Percentiles rank a stretch among this genome's conserved stretches.
phyloP scores from a whole-genome alignment of 2,888 invertebrate genomes.

The Amblyteles armatorius region DNA sequence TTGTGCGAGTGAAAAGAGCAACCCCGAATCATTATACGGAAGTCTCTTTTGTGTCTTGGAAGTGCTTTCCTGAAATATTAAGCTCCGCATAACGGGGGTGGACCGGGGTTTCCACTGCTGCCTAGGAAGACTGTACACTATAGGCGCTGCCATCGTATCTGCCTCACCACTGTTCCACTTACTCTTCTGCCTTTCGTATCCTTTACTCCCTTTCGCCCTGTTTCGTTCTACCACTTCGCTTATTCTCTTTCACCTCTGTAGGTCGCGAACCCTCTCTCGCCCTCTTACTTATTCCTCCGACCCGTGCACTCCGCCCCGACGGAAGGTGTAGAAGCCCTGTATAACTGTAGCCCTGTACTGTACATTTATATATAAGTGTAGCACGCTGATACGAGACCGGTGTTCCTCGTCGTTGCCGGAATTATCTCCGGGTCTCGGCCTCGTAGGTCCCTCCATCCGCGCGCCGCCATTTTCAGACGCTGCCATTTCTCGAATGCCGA shows the following conservation, averaged over 20 bases:
- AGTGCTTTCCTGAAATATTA: conserved; percentile 69
- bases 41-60: conserved; percentile 57
- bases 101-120: conserved; percentile 11
- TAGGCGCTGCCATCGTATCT: conserved; percentile 10
- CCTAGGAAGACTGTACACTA: conserved; percentile 21
- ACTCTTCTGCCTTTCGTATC: conserved; percentile 18
- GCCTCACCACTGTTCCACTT: conserved; percentile 14
- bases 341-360: not conserved
- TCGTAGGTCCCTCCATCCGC: conserved; percentile 2
- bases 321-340: not conserved
- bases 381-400: conserved; percentile 17
- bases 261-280: conserved; percentile 24
- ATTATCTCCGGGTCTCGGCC: conserved; percentile 17
- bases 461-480: conserved; percentile 11
- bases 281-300: conserved; percentile 11
- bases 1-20: conserved; percentile 40
- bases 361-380: conserved; percentile 22
- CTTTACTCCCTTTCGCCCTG: conserved; percentile 1
- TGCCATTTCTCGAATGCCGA: conserved; percentile 37
- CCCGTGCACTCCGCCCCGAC: not conserved
- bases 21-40: conserved; percentile 55
- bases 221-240: conserved; percentile 34
- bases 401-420: conserved; percentile 9
- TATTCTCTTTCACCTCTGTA: conserved; percentile 47
- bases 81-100: conserved; percentile 41